Evolutionary conservation across 2,888 invertebrate genomes (phyloP).

Genomic region (Ceraclea dissimilis): DNA sequence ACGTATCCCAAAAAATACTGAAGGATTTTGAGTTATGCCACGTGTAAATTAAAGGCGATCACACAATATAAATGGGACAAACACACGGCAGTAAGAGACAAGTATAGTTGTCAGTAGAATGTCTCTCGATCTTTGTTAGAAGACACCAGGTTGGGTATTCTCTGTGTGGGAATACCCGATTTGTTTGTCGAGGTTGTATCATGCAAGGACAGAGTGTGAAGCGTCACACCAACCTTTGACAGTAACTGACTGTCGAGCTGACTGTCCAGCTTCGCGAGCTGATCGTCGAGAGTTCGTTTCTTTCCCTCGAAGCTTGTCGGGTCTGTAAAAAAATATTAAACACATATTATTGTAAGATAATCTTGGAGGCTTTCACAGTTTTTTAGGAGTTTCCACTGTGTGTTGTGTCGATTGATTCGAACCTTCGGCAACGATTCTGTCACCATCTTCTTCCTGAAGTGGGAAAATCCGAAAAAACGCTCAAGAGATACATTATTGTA

Average conservation of each 20-base stretch:
- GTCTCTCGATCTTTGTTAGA: slow-evolving; percentile 20
- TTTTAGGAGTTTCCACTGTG: no score
- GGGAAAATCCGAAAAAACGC: no score
- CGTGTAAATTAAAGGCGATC: no score
- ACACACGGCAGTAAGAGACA: no score
- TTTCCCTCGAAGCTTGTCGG: slow-evolving; percentile 58
- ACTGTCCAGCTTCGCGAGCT: slow-evolving; percentile 74
- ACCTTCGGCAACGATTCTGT: no score
- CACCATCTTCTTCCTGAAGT: no score
- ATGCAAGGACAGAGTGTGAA: slow-evolving; percentile 11
- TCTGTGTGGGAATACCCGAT: background rate
- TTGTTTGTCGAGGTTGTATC: background rate
- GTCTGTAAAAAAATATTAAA: slow-evolving; percentile 13
- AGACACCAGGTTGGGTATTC: slow-evolving; percentile 1
- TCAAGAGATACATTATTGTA: no score
- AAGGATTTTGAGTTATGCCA: no score
- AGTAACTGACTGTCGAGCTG: slow-evolving; percentile 66
- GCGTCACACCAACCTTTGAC: slow-evolving; percentile 31
- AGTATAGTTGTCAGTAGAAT: slow-evolving; percentile 13
- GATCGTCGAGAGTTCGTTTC: slow-evolving; percentile 69
- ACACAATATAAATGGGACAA: no score
- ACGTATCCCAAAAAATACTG: no score
- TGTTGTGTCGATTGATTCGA: no score
- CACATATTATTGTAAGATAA: background rate
- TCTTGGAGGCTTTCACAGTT: no score